These are phyloP conservation scores for Prinia subflava DNA, from an alignment of 2,113 vertebrate genomes.

Conservation along the genomic window DNA sequence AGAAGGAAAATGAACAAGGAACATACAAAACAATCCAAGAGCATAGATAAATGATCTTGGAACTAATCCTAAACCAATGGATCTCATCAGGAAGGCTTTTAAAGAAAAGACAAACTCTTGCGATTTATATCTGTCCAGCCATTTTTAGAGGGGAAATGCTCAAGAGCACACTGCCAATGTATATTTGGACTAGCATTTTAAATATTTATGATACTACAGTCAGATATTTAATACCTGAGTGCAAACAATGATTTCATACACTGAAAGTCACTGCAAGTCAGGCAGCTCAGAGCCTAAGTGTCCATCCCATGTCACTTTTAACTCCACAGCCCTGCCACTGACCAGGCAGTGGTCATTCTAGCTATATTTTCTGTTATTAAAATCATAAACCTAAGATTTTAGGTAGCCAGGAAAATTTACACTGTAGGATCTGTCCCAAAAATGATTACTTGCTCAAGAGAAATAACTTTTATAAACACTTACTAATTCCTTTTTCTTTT, in stretches of 20 bases:
- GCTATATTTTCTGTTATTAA: background rate
- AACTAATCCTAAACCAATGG: background rate
- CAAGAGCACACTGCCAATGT: background rate
- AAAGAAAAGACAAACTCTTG: background rate
- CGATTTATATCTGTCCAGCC: background rate
- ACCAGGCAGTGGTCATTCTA: background rate
- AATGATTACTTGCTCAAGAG: background rate
- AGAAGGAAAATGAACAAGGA: background rate
- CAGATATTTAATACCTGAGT: background rate
- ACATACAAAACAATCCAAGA: background rate
- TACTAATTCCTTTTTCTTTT: conserved; percentile 96
- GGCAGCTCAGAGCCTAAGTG: background rate
- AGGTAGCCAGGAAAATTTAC: background rate
- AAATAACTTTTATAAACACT: conserved; percentile 65
- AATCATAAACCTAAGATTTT: background rate
- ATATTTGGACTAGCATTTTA: background rate
- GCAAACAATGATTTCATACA: background rate
- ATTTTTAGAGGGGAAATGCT: accelerated
- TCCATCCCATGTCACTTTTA: background rate
- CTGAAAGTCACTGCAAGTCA: background rate
- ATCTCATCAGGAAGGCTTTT: background rate
- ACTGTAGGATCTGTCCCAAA: background rate
- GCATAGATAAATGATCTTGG: background rate
- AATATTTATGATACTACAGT: background rate
- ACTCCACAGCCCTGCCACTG: background rate